Percentiles rank a stretch among this genome's conserved stretches.
Conservation (phyloP, 2,888 invertebrate species). For the Hypolimnas misippus region DNA sequence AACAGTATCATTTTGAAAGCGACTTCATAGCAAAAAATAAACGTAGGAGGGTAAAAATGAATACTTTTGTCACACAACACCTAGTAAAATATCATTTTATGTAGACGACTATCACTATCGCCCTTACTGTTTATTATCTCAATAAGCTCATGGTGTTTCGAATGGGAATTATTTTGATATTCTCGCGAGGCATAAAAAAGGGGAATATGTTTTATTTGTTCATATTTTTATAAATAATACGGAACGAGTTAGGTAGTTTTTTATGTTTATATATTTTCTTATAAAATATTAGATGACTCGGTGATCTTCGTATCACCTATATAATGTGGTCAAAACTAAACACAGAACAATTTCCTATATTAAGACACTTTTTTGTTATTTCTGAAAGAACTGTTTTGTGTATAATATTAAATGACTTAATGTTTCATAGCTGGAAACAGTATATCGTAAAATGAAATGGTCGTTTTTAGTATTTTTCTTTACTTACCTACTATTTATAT, state of each 20-base stretch:
- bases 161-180: slow-evolving; percentile 58
- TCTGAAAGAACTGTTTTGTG: no score
- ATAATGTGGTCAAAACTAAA: no score
- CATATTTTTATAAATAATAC: neutral
- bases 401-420: no score
- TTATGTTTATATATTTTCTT: neutral
- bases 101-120: slow-evolving; percentile 59
- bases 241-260: neutral
- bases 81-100: slow-evolving; percentile 63
- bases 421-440: no score
- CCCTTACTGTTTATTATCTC: slow-evolving; percentile 62
- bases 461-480: no score
- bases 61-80: slow-evolving; percentile 56
- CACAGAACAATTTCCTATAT: no score
- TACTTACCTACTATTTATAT: no score
- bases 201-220: neutral
- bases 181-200: slow-evolving; percentile 43
- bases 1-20: no score
- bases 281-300: no score
- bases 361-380: no score
- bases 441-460: no score
- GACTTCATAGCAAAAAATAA: slow-evolving; percentile 17
- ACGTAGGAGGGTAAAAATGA: slow-evolving; percentile 51
- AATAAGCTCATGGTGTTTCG: slow-evolving; percentile 52
- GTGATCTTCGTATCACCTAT: no score